These are phyloP conservation scores for Falcaria lacertinaria DNA, from an alignment of 2,888 invertebrate genomes.

Conservation along the genomic window DNA sequence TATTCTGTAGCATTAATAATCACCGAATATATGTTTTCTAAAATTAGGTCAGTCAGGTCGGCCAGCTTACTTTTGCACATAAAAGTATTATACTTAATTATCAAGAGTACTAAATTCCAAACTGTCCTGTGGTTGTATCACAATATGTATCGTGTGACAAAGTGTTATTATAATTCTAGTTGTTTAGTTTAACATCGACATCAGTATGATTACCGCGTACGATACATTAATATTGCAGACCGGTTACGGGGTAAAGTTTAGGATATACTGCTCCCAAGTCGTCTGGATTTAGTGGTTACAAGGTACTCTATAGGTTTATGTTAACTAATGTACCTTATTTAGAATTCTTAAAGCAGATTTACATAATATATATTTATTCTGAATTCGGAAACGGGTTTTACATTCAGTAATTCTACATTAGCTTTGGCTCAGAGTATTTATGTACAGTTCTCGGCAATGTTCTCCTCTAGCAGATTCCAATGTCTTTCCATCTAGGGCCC, in stretches of 20 bases:
- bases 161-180: slow-evolving; percentile 35
- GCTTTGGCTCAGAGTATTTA: too few species aligned
- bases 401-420: too few species aligned
- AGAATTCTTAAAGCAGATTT: background rate
- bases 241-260: slow-evolving; percentile 61
- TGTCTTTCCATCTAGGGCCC: too few species aligned
- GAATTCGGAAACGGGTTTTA: too few species aligned
- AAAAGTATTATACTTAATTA: background rate
- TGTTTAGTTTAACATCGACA: slow-evolving; percentile 40
- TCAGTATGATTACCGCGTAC: slow-evolving; percentile 66
- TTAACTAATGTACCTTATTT: slow-evolving; percentile 1
- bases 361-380: too few species aligned
- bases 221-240: slow-evolving; percentile 70
- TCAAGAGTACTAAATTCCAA: slow-evolving; percentile 3
- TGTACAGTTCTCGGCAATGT: too few species aligned
- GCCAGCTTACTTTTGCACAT: too few species aligned
- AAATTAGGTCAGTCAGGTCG: too few species aligned
- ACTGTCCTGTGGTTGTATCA: too few species aligned
- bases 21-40: too few species aligned
- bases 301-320: slow-evolving; percentile 12
- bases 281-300: slow-evolving; percentile 30
- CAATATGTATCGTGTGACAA: slow-evolving; percentile 13
- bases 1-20: too few species aligned
- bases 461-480: too few species aligned
- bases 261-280: slow-evolving; percentile 61